Evolutionary conservation across 35 echinoderm and acorn worm species (phyloP).

Genomic region (Strongylocentrotus purpuratus): DNA sequence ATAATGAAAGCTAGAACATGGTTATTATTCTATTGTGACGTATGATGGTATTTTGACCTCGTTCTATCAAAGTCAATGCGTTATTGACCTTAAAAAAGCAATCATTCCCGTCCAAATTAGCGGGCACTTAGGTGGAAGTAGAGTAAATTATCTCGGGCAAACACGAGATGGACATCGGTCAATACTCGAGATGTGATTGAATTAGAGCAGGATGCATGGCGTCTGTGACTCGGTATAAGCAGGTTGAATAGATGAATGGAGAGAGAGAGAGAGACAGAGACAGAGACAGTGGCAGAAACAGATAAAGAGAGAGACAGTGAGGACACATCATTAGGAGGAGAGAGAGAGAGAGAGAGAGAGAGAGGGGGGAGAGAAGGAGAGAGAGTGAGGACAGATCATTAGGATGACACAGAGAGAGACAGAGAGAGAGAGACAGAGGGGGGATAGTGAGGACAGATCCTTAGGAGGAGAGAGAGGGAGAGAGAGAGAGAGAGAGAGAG

Average conservation of each 20-base stretch:
- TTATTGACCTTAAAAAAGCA: constrained; percentile 42
- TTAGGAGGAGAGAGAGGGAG: no score
- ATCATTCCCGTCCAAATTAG: constrained; percentile 39
- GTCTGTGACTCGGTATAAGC: background rate
- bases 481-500: no score
- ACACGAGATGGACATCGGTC: constrained; percentile 3
- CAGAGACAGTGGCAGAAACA: background rate
- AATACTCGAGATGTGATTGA: constrained; percentile 43
- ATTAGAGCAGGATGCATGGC: background rate
- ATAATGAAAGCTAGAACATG: background rate
- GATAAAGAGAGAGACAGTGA: background rate
- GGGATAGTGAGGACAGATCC: no score
- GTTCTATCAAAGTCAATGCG: background rate
- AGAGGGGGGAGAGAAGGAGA: background rate
- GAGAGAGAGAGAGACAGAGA: background rate
- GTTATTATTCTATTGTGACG: background rate
- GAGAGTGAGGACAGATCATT: no score
- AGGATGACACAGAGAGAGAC: background rate
- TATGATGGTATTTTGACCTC: constrained; percentile 1
- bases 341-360: background rate
- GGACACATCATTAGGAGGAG: background rate
- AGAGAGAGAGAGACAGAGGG: background rate
- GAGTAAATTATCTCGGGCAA: background rate
- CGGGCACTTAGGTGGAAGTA: background rate
- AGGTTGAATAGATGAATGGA: background rate